phyloP scores from a whole-genome alignment of 2,888 invertebrate species.

The Diaperis boleti region DNA sequence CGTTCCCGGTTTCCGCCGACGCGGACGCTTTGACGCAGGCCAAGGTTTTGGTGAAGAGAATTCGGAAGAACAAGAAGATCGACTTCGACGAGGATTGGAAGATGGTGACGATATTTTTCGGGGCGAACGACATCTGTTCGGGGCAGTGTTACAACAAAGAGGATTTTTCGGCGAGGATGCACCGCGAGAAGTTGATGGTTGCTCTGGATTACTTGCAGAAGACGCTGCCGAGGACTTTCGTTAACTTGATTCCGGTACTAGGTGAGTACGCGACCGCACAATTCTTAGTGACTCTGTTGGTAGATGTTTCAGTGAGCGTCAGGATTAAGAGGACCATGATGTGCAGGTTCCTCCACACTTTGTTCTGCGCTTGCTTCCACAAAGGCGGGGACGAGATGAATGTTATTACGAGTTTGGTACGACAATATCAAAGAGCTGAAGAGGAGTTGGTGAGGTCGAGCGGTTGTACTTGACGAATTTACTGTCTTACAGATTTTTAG shows the following conservation, averaged over 20 bases:
- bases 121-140: conserved; percentile 82
- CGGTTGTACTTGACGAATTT: no score
- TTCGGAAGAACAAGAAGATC: conserved; percentile 72
- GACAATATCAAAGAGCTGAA: conserved; percentile 77
- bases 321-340: conserved; percentile 73
- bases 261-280: conserved; percentile 67
- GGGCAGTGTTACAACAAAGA: conserved; percentile 75
- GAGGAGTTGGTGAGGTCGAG: conserved; percentile 73
- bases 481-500: conserved; percentile 69
- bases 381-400: conserved; percentile 70
- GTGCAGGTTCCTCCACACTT: conserved; percentile 78
- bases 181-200: conserved; percentile 72
- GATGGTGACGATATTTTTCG: conserved; percentile 81
- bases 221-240: conserved; percentile 76
- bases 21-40: conserved; percentile 79
- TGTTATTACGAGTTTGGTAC: conserved; percentile 72
- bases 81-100: conserved; percentile 78
- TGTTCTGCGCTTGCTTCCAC: conserved; percentile 82
- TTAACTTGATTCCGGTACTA: conserved; percentile 78
- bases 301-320: conserved; percentile 80
- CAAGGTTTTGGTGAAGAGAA: conserved; percentile 75
- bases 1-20: conserved; percentile 80
- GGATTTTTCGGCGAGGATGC: conserved; percentile 72
- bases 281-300: conserved; percentile 37
- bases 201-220: conserved; percentile 77